A percentile compares a stretch with the other conserved stretches of the same genome.
phyloP scores from a whole-genome alignment of 2,888 invertebrate species.

The Tridacna crocea region DNA sequence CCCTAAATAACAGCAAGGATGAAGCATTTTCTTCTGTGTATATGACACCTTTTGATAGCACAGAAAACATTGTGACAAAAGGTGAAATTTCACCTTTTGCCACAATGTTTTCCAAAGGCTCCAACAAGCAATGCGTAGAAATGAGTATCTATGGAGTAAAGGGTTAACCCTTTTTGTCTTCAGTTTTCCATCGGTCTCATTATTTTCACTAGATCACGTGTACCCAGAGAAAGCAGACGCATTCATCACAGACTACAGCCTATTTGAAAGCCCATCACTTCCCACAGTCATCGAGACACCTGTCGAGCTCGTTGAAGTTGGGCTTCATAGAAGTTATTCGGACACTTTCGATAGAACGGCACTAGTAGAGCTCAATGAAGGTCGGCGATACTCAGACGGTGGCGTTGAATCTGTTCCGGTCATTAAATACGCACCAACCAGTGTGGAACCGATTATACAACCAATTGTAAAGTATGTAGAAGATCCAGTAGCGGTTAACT shows the following conservation, averaged over 20 bases:
- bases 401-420: background rate
- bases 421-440: background rate
- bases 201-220: too few species aligned
- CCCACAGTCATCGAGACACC: background rate
- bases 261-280: background rate
- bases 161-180: too few species aligned
- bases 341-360: background rate
- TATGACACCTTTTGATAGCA: too few species aligned
- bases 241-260: slow-evolving; percentile 2
- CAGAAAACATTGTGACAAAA: too few species aligned
- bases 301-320: background rate
- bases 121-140: too few species aligned
- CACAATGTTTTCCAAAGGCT: too few species aligned
- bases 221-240: background rate
- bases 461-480: background rate
- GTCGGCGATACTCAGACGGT: slow-evolving; percentile 8
- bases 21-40: too few species aligned
- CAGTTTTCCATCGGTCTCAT: too few species aligned
- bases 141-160: too few species aligned
- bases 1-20: too few species aligned
- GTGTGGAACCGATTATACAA: background rate
- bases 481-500: background rate
- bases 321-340: background rate
- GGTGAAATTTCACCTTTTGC: too few species aligned
- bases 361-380: background rate